Conservation (phyloP, 2,113 vertebrate genomes). For the Typhlomys cinereus region DNA sequence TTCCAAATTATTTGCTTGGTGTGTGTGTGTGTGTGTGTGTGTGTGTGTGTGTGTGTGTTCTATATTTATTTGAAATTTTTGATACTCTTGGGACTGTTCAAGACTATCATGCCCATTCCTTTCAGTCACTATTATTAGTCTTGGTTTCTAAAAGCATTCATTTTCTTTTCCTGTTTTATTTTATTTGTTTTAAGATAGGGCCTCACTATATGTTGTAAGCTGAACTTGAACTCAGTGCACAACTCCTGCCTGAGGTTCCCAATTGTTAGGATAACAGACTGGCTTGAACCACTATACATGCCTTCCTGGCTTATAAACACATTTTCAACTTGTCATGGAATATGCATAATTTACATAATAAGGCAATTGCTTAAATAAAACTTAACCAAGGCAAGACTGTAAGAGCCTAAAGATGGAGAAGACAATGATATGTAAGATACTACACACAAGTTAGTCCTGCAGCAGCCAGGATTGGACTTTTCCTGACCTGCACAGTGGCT, state of each 20-base stretch:
- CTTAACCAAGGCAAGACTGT: no score
- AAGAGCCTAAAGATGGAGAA: no score
- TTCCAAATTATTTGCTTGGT: neutral
- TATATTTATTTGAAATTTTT: slow-evolving; percentile 27
- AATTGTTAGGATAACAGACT: neutral
- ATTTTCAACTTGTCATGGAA: slow-evolving; percentile 7
- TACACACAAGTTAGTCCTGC: no score
- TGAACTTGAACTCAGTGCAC: neutral
- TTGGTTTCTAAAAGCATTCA: neutral
- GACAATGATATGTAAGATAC: no score
- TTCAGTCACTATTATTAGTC: slow-evolving; percentile 1
- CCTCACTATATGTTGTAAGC: neutral
- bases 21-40: neutral
- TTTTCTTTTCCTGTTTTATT: neutral
- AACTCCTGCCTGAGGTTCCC: neutral
- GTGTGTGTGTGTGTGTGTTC: neutral
- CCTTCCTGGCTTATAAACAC: neutral
- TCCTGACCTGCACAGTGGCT: no score
- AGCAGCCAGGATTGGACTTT: no score
- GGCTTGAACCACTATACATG: neutral
- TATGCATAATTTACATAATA: neutral
- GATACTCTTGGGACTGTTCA: neutral
- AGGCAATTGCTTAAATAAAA: slow-evolving; percentile 42
- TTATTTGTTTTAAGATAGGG: neutral
- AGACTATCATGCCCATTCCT: neutral